Evolutionary conservation across 2,888 invertebrate species (phyloP).

Genomic region (Hedychridium roseum): DNA sequence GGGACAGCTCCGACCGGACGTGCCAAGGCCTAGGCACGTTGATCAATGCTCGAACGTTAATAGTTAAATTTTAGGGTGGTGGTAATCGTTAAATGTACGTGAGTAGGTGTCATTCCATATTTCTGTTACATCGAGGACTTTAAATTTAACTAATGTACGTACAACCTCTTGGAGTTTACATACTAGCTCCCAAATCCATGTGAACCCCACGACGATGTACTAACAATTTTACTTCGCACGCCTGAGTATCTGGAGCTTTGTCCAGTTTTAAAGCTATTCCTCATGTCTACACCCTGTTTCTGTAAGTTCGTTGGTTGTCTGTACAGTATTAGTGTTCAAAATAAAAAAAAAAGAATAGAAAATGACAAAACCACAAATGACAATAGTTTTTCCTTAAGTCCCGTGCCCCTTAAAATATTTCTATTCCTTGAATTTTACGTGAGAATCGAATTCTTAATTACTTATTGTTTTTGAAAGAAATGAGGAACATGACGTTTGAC

Average conservation of each 20-base stretch:
- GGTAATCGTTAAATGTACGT: conserved; percentile 48
- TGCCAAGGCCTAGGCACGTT: conserved; percentile 52
- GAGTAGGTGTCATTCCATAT: conserved; percentile 58
- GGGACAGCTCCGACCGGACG: conserved; percentile 25
- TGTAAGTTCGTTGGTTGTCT: conserved; percentile 52
- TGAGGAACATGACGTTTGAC: neutral
- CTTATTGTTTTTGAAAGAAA: neutral
- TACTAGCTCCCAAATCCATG: conserved; percentile 47
- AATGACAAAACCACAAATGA: conserved; percentile 1
- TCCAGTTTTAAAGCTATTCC: conserved; percentile 38
- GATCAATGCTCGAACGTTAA: conserved; percentile 30
- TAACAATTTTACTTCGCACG: conserved; percentile 24
- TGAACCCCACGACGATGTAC: conserved; percentile 53
- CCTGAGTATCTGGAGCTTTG: conserved; percentile 25
- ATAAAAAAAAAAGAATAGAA: conserved; percentile 39
- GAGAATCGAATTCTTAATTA: neutral
- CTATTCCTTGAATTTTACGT: neutral
- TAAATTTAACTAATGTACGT: conserved; percentile 34
- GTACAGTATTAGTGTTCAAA: conserved; percentile 59
- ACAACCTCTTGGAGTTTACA: conserved; percentile 50
- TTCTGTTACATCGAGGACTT: conserved; percentile 56
- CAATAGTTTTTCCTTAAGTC: neutral
- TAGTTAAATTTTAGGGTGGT: conserved; percentile 46
- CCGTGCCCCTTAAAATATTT: too few species aligned
- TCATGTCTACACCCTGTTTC: conserved; percentile 48